Conservation (phyloP, 2,888 invertebrate genomes). For the Cephus nigrinus region DNA sequence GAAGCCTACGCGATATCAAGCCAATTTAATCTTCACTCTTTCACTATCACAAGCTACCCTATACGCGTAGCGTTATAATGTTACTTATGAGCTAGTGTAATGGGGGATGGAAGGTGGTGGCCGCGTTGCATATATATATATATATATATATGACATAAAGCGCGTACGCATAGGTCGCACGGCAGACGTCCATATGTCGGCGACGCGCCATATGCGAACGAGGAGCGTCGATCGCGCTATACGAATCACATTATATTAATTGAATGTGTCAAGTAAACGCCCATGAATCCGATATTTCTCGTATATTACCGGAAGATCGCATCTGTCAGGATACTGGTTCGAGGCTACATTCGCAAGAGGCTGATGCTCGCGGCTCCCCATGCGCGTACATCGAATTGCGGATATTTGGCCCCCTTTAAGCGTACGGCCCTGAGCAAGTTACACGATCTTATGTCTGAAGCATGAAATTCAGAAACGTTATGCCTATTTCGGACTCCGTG, state of each 20-base stretch:
- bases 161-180: slow-evolving; percentile 1
- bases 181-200: slow-evolving; percentile 26
- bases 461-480: background rate
- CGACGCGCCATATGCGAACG: slow-evolving; percentile 23
- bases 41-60: background rate
- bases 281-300: slow-evolving; percentile 25
- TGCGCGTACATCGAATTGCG: background rate
- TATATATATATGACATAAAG: slow-evolving; percentile 7
- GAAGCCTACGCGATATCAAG: slow-evolving; percentile 24
- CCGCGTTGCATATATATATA: slow-evolving; percentile 10
- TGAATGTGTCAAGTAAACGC: slow-evolving; percentile 37
- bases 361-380: background rate
- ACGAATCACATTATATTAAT: slow-evolving; percentile 49
- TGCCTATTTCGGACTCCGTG: background rate
- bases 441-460: background rate
- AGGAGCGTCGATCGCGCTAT: slow-evolving; percentile 18
- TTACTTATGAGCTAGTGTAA: background rate
- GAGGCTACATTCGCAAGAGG: background rate
- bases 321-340: background rate
- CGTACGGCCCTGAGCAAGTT: background rate
- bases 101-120: background rate
- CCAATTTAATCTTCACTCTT: slow-evolving; percentile 41
- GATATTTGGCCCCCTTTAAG: background rate
- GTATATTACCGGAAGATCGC: background rate
- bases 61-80: background rate